phyloP scores from a whole-genome alignment of 2,888 invertebrate genomes.

The Anoncus sp. region DNA sequence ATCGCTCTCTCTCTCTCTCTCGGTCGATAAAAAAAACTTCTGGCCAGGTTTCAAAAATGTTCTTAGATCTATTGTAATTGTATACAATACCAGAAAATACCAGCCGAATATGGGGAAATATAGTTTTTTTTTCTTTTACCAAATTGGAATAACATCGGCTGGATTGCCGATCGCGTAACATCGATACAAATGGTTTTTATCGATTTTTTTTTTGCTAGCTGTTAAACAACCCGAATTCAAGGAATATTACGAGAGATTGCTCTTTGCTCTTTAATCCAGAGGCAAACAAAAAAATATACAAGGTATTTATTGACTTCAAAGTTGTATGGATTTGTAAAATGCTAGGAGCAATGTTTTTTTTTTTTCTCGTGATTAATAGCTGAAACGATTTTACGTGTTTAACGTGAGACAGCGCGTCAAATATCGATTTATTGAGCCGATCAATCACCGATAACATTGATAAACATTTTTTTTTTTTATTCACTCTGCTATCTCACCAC shows the following conservation, averaged over 20 bases:
- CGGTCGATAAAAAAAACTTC: slow-evolving; percentile 23
- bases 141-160: slow-evolving; percentile 51
- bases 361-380: slow-evolving; percentile 13
- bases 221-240: not conserved
- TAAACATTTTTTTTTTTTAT: slow-evolving; percentile 44
- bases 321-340: slow-evolving; percentile 38
- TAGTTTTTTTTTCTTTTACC: slow-evolving; percentile 37
- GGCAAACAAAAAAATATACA: not conserved
- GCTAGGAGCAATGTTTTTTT: slow-evolving; percentile 4
- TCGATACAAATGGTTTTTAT: slow-evolving; percentile 25
- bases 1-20: no score
- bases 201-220: not conserved
- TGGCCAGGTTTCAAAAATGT: slow-evolving; percentile 16
- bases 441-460: slow-evolving; percentile 52
- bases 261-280: not conserved
- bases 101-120: slow-evolving; percentile 51
- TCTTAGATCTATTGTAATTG: slow-evolving; percentile 44
- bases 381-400: slow-evolving; percentile 37
- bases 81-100: slow-evolving; percentile 46
- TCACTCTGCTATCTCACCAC: slow-evolving; percentile 39
- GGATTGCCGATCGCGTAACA: slow-evolving; percentile 13
- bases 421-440: slow-evolving; percentile 47
- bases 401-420: slow-evolving; percentile 23
- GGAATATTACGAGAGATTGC: not conserved
- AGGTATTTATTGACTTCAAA: slow-evolving; percentile 14